phyloP scores from a whole-genome alignment of 2,797 vertebrate species.

The Syndactyla subalaris region DNA sequence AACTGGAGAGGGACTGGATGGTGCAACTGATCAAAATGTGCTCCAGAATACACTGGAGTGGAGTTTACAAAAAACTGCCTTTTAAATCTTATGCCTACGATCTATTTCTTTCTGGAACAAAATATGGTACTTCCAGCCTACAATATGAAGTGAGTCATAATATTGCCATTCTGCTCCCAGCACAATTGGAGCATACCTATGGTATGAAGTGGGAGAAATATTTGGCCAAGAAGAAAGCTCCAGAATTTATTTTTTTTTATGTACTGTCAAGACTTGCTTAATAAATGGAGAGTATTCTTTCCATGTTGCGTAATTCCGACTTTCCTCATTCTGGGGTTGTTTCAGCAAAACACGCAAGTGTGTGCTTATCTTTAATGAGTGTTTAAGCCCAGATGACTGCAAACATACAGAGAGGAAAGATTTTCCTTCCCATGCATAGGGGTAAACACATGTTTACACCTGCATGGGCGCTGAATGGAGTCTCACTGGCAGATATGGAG shows the following conservation, averaged over 20 bases:
- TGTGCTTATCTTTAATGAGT: background rate
- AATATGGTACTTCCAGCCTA: background rate
- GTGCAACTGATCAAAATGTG: background rate
- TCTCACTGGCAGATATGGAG: background rate
- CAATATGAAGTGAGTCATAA: constrained; percentile 22
- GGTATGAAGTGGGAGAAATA: constrained; percentile 53
- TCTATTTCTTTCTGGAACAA: constrained; percentile 39
- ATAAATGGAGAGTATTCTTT: constrained; percentile 50
- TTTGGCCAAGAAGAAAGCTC: constrained; percentile 32
- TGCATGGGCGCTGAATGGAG: background rate
- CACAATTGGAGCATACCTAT: constrained; percentile 61
- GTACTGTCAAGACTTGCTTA: constrained; percentile 42
- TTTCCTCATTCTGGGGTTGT: constrained; percentile 11
- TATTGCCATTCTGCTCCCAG: constrained; percentile 42
- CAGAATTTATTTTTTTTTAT: background rate
- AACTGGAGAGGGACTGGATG: background rate
- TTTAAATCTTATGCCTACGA: constrained; percentile 28
- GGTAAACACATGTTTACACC: background rate
- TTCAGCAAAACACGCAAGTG: background rate
- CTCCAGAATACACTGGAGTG: background rate
- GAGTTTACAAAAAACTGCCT: constrained; percentile 25
- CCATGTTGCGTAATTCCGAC: constrained; percentile 25
- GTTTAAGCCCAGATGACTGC: background rate
- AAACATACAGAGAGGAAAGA: background rate
- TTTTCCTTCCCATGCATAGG: background rate